Percentiles rank a stretch among this genome's conserved stretches.
Evolutionary conservation across 2,888 invertebrate species (phyloP).

Genomic region (Alloplasta piceator): DNA sequence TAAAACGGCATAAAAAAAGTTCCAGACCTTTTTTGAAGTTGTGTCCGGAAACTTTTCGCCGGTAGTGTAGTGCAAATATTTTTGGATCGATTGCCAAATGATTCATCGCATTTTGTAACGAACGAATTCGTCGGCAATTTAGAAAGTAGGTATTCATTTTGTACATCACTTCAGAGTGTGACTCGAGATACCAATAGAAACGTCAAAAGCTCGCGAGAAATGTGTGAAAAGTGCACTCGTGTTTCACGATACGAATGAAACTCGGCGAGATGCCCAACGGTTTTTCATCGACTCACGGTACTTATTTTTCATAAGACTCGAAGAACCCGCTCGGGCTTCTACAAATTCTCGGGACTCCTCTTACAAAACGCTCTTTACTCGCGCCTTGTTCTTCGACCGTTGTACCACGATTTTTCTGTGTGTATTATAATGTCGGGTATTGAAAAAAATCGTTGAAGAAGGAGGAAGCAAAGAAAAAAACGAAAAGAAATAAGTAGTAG

Average conservation of each 20-base stretch:
- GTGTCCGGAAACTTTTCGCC: no score
- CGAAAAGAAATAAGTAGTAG: conserved; percentile 36
- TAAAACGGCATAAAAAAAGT: no score
- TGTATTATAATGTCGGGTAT: conserved; percentile 45
- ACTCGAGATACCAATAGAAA: no score
- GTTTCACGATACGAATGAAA: conserved; percentile 27
- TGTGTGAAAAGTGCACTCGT: conserved; percentile 40
- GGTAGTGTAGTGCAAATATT: no score
- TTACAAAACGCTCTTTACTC: not conserved
- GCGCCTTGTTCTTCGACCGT: conserved; percentile 16
- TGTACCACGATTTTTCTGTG: conserved; percentile 31
- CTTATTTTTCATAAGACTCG: no score
- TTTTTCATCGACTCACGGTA: not conserved
- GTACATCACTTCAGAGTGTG: no score
- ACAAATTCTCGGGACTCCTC: not conserved
- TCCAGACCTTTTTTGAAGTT: no score
- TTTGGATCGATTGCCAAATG: no score
- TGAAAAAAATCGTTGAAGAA: not conserved
- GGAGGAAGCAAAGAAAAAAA: conserved; percentile 3
- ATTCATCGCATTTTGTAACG: no score
- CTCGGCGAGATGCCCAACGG: conserved; percentile 35
- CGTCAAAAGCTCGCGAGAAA: not conserved
- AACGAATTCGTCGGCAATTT: no score
- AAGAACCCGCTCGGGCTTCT: no score
- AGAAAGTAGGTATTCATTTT: no score